A percentile compares a stretch with the other conserved stretches of the same genome.
phyloP scores from a whole-genome alignment of 2,888 invertebrate genomes.

The Thymelicus acteon region DNA sequence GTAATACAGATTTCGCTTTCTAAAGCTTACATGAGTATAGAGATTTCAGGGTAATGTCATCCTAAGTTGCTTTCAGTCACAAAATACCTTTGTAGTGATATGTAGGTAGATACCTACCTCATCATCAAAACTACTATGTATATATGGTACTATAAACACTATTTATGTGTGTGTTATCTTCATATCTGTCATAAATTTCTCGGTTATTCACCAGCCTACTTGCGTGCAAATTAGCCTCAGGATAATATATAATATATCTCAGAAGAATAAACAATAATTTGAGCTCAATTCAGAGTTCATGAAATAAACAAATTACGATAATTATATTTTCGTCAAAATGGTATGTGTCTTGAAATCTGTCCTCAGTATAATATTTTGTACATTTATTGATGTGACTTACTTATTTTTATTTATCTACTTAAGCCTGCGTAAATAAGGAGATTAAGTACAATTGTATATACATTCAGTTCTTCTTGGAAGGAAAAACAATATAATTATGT shows the following conservation, averaged over 20 bases:
- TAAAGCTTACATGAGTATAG: conserved; percentile 20
- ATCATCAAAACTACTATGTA: not conserved
- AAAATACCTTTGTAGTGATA: not conserved
- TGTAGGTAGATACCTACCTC: not conserved
- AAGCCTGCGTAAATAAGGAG: no score
- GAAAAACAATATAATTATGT: no score
- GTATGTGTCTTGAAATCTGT: no score
- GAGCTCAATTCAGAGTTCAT: not conserved
- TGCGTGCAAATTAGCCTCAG: not conserved
- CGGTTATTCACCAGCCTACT: not conserved
- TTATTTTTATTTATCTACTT: no score
- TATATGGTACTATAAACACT: no score
- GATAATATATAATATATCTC: not conserved
- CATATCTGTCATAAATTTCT: not conserved
- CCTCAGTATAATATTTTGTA: no score
- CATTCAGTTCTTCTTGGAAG: no score
- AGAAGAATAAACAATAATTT: not conserved
- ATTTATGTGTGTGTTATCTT: no score
- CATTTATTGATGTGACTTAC: no score
- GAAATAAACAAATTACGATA: not conserved
- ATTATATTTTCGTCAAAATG: no score
- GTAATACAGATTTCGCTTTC: conserved; percentile 36
- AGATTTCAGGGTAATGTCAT: conserved; percentile 6
- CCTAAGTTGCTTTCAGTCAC: not conserved
- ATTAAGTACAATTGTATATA: no score